Evolutionary conservation across 2,888 invertebrate genomes (phyloP).

Genomic region (Chymomyza amoena): DNA sequence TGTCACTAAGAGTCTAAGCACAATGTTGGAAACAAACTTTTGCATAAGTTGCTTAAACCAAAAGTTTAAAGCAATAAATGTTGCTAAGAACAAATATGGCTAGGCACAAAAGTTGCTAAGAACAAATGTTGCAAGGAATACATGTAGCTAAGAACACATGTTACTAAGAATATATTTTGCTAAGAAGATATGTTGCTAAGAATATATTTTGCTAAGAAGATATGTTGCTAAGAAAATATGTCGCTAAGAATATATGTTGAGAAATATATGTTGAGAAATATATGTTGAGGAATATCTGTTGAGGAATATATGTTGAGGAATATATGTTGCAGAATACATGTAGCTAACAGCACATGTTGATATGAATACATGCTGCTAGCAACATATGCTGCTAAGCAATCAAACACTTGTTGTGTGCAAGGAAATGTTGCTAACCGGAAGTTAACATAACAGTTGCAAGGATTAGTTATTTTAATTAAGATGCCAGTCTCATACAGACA

Average conservation of each 20-base stretch:
- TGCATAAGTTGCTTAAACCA: constrained; percentile 2
- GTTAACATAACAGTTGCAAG: constrained; percentile 5
- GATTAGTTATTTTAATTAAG: constrained; percentile 55
- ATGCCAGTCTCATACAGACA: constrained; percentile 43
- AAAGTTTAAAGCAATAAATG: no score
- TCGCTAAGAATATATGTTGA: no score
- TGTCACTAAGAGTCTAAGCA: background rate
- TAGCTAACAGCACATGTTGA: background rate
- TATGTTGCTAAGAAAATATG: no score
- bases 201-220: background rate
- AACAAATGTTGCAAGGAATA: no score
- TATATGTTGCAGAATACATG: no score
- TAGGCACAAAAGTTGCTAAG: no score
- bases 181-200: background rate
- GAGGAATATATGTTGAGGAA: no score
- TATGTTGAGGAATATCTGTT: no score
- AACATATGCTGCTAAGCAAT: background rate
- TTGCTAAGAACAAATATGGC: background rate
- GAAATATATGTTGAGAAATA: no score
- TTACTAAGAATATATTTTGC: background rate
- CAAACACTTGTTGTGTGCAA: constrained; percentile 62
- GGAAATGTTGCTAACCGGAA: constrained; percentile 14
- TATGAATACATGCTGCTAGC: background rate
- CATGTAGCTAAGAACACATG: no score
- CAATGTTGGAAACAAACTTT: background rate